Conservation (phyloP, 2,113 vertebrate genomes). For the Gymnorhina tibicen region DNA sequence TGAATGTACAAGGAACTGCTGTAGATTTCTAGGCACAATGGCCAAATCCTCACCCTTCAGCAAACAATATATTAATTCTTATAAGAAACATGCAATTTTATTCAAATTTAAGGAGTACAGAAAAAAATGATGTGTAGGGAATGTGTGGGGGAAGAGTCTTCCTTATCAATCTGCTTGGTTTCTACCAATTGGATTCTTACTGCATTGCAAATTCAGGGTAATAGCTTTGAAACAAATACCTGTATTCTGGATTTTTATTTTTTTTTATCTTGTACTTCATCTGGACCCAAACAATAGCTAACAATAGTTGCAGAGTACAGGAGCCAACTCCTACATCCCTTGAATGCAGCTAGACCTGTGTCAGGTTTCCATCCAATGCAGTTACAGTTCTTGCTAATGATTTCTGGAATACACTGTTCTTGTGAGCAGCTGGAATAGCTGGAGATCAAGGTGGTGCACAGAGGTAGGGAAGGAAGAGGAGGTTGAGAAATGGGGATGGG, state of each 20-base stretch:
- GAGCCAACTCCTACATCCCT: not conserved
- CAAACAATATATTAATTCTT: not conserved
- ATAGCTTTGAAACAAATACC: not conserved
- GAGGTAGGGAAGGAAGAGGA: not conserved
- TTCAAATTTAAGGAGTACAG: not conserved
- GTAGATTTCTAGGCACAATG: not conserved
- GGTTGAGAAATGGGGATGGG: not conserved
- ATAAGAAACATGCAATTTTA: not conserved
- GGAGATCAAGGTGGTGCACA: not conserved
- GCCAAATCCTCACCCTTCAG: not conserved
- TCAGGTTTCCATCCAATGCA: not conserved
- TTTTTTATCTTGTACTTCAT: not conserved
- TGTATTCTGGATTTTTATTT: too few relatives aligned
- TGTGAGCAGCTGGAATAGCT: not conserved
- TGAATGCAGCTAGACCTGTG: not conserved
- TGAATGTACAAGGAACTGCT: not conserved
- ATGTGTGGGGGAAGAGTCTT: not conserved
- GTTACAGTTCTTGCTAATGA: not conserved
- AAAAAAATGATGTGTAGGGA: not conserved
- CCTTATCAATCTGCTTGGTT: not conserved
- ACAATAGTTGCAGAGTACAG: not conserved
- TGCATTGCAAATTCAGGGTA: not conserved
- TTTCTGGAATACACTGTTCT: not conserved
- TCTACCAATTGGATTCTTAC: not conserved
- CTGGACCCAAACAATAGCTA: not conserved